These are phyloP conservation scores for Drosophila picticornis DNA, from an alignment of 2,888 invertebrate genomes.

Conservation along the genomic window DNA sequence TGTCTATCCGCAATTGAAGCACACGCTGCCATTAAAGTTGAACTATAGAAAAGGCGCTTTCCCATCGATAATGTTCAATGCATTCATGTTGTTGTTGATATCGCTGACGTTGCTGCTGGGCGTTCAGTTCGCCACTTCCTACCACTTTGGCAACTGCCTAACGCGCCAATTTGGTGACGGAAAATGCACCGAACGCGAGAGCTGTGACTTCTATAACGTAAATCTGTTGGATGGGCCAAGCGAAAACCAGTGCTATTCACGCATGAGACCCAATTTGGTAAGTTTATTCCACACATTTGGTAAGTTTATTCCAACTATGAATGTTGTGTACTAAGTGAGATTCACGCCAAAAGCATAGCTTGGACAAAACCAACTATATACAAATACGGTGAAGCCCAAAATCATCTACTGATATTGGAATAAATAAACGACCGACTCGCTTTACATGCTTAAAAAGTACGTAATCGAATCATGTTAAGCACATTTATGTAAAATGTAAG, in stretches of 20 bases:
- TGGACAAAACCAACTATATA: background rate
- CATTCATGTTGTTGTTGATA: background rate
- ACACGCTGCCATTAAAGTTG: constrained; percentile 1
- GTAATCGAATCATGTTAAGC: too few species aligned
- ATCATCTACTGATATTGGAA: background rate
- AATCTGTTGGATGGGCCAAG: constrained; percentile 24
- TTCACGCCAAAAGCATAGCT: background rate
- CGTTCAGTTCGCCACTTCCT: background rate
- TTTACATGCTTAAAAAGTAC: background rate
- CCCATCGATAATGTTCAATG: background rate
- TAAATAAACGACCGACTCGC: background rate
- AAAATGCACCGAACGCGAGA: constrained; percentile 34
- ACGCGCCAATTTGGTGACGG: constrained; percentile 48
- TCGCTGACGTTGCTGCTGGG: constrained; percentile 16
- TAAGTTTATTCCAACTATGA: constrained; percentile 28
- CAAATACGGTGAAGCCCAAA: background rate
- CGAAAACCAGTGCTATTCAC: constrained; percentile 46
- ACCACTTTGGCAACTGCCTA: constrained; percentile 55
- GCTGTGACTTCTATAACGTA: constrained; percentile 44
- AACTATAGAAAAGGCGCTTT: background rate
- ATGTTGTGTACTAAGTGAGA: background rate
- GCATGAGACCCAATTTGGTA: constrained; percentile 57
- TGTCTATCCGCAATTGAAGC: constrained; percentile 37
- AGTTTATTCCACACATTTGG: constrained; percentile 43
- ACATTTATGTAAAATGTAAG: too few species aligned